Conservation (phyloP, 2,797 vertebrate genomes). For the Sus cebifrons region DNA sequence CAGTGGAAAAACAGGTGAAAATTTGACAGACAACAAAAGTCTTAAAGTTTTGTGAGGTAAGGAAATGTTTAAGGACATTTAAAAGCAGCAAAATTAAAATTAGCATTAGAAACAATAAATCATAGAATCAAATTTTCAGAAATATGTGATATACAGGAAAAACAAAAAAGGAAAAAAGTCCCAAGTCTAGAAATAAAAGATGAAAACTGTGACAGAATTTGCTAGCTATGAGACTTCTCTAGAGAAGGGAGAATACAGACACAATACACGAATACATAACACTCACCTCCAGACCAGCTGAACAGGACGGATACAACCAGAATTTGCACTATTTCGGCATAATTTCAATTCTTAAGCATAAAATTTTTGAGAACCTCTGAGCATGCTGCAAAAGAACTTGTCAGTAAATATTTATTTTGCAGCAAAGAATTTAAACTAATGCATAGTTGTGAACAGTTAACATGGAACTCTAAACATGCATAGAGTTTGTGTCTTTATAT, state of each 20-base stretch:
- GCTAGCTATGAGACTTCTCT: neutral
- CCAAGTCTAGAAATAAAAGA: neutral
- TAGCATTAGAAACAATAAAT: neutral
- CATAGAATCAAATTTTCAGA: neutral
- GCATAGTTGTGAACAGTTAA: neutral
- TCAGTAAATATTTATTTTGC: neutral
- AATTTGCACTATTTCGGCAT: neutral
- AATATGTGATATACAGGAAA: neutral
- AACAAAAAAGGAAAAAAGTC: neutral
- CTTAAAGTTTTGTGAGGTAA: neutral
- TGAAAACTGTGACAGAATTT: neutral
- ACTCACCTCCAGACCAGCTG: neutral
- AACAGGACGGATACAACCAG: neutral
- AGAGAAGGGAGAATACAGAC: neutral
- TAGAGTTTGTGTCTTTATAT: neutral
- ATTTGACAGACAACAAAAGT: neutral
- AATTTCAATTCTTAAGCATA: neutral
- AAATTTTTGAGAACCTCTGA: neutral
- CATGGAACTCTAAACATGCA: neutral
- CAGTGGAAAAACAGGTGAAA: neutral
- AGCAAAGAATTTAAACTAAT: neutral
- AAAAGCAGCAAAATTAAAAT: neutral
- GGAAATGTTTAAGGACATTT: neutral
- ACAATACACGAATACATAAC: rapidly evolving
- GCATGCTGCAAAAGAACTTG: neutral